Conservation (phyloP, 2,888 invertebrate species). For the Chrysolina haemoptera region DNA sequence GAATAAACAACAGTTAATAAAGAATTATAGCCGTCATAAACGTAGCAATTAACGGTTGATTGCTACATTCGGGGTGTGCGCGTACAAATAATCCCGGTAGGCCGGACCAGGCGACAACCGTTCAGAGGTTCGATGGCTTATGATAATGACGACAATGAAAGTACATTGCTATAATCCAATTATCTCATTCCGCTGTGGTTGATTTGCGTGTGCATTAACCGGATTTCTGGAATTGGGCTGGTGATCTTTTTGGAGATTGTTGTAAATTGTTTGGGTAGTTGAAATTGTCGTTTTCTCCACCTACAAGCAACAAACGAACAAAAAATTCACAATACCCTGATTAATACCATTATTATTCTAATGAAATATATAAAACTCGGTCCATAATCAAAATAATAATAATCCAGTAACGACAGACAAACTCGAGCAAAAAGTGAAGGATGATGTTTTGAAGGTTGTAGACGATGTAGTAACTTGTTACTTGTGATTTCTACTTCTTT, state of each 20-base stretch:
- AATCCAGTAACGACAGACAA: too few species aligned
- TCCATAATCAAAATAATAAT: too few species aligned
- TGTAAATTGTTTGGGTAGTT: too few species aligned
- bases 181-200: conserved; percentile 4
- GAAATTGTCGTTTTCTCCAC: too few species aligned
- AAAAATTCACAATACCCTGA: too few species aligned
- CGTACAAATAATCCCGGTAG: conserved; percentile 39
- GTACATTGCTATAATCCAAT: conserved; percentile 27
- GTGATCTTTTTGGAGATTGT: background rate
- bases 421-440: too few species aligned
- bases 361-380: too few species aligned
- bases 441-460: too few species aligned
- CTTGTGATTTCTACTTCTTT: too few species aligned
- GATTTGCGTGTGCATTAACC: background rate
- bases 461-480: too few species aligned
- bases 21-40: conserved; percentile 46
- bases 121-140: conserved; percentile 37
- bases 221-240: background rate
- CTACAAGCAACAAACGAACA: too few species aligned
- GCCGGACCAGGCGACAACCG: conserved; percentile 12
- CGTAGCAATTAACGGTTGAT: conserved; percentile 48
- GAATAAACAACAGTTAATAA: conserved; percentile 45
- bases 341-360: too few species aligned
- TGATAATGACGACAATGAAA: conserved; percentile 36
- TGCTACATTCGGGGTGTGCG: conserved; percentile 35